A percentile compares a stretch with the other conserved stretches of the same genome.
Evolutionary conservation across 1,140 invertebrate genomes (phyloP).

Genomic region (Wasmannia auropunctata): DNA sequence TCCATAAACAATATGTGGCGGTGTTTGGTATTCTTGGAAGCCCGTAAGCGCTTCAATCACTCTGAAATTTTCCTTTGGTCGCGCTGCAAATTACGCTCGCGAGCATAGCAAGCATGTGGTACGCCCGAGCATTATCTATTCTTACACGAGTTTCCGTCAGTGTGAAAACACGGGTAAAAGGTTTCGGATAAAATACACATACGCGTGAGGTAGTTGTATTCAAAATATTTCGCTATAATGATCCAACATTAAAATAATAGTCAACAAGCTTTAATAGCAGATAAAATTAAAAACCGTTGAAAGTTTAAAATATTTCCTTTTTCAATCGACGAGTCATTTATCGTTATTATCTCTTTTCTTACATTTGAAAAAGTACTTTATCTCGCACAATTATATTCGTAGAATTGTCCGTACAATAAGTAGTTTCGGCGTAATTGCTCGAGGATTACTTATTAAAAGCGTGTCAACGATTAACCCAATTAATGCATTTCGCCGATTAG

Average conservation of each 20-base stretch:
- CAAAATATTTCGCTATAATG: background rate
- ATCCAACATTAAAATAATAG: background rate
- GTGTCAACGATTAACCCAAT: constrained; percentile 7
- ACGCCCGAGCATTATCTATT: constrained; percentile 35
- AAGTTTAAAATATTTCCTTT: background rate
- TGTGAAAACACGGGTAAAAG: background rate
- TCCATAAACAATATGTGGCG: constrained; percentile 62
- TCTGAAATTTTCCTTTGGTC: constrained; percentile 46
- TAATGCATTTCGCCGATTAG: background rate
- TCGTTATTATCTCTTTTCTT: background rate
- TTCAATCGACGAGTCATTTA: background rate
- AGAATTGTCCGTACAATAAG: background rate
- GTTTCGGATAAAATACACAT: background rate
- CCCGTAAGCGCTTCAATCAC: constrained; percentile 45
- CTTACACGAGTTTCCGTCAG: background rate
- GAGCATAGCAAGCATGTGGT: background rate
- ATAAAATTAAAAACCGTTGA: background rate
- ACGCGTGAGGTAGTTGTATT: background rate
- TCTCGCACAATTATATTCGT: background rate
- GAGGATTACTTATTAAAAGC: background rate
- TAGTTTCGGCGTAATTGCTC: background rate
- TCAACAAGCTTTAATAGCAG: background rate
- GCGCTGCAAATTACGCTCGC: background rate
- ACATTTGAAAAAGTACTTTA: background rate
- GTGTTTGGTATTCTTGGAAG: constrained; percentile 58